phyloP scores from a whole-genome alignment of 2,888 invertebrate genomes.

The Amphipyra berbera region DNA sequence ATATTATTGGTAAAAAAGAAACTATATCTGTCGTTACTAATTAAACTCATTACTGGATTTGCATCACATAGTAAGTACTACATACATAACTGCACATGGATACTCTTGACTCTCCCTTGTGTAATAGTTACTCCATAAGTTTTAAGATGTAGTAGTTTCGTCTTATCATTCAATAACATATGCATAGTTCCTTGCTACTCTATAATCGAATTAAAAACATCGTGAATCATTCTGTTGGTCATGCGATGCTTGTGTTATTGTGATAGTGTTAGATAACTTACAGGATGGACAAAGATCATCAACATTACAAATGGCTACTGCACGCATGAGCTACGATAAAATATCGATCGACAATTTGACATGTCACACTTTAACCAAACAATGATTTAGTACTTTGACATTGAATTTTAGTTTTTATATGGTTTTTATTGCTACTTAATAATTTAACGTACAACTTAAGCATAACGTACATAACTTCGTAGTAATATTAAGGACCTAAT shows the following conservation, averaged over 20 bases:
- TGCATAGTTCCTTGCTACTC: background rate
- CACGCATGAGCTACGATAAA: slow-evolving; percentile 5
- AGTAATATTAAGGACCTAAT: too few species aligned
- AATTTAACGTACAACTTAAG: background rate
- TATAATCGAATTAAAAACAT: background rate
- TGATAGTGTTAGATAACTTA: slow-evolving; percentile 20
- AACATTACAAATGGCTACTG: slow-evolving; percentile 12
- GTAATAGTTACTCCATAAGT: too few species aligned
- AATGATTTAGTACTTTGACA: background rate
- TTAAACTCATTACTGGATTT: too few species aligned
- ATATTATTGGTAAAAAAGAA: too few species aligned
- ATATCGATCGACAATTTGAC: slow-evolving; percentile 8
- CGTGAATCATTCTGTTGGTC: slow-evolving; percentile 21
- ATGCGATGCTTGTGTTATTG: slow-evolving; percentile 11
- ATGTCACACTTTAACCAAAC: background rate
- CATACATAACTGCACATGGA: too few species aligned
- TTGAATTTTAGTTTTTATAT: too few species aligned
- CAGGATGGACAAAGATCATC: slow-evolving; percentile 36
- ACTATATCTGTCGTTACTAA: too few species aligned
- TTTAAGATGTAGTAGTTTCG: too few species aligned
- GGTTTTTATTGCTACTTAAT: too few species aligned
- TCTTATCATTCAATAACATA: too few species aligned
- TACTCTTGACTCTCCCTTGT: too few species aligned
- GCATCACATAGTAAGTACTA: too few species aligned
- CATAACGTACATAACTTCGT: background rate